phyloP scores from a whole-genome alignment of 2,797 vertebrate species.

The Poeciliopsis presidionis region DNA sequence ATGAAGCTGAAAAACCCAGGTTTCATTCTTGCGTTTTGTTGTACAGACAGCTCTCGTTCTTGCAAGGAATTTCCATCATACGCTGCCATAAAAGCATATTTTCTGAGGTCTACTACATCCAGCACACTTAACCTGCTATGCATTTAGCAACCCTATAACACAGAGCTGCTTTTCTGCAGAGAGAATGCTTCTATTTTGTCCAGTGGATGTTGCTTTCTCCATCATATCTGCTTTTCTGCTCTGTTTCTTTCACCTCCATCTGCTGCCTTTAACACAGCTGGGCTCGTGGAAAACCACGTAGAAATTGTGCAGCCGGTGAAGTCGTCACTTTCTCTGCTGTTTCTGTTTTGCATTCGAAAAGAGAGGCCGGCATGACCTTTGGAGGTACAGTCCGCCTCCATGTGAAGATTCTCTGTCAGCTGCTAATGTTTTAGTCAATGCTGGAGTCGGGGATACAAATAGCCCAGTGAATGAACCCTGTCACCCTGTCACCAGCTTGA shows the following conservation, averaged over 20 bases:
- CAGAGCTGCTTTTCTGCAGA: neutral
- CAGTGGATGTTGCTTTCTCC: neutral
- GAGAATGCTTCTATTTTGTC: neutral
- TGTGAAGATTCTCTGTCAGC: neutral
- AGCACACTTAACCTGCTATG: neutral
- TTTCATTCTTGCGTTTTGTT: neutral
- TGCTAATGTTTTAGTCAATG: slow-evolving; percentile 8
- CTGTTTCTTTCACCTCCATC: slow-evolving; percentile 1
- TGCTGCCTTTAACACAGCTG: slow-evolving; percentile 3
- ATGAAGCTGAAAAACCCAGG: too few species aligned
- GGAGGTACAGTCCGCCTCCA: neutral
- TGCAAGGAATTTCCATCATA: neutral
- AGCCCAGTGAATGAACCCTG: neutral
- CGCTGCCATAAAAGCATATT: neutral
- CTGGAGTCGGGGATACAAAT: neutral
- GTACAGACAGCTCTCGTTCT: neutral
- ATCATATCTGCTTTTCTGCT: neutral
- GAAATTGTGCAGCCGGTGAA: neutral
- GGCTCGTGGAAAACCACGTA: neutral
- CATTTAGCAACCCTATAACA: neutral
- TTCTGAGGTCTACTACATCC: neutral
- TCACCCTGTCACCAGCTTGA: neutral
- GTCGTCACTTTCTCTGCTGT: neutral
- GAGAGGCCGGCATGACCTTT: neutral
- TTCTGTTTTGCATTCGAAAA: slow-evolving; percentile 1